Evolutionary conservation across 2,888 invertebrate species (phyloP), one percentile per base, ranked within the genome.

Genomic region (Tenthredo distinguenda): DNA sequence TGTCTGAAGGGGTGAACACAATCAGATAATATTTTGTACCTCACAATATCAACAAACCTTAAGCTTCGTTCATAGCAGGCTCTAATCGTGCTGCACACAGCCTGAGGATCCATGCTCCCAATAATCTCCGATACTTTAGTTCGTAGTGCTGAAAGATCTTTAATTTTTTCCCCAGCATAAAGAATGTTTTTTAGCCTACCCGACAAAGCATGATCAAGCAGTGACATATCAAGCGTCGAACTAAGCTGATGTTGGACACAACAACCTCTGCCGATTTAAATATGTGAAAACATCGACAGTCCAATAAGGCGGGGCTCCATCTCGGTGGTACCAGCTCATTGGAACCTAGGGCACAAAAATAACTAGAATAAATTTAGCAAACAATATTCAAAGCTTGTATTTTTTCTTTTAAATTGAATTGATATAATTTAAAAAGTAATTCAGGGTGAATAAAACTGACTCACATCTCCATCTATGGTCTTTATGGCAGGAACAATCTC

Each of bases 41-140:
- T 43, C 9, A 21, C 4, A 7, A 43, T 43, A 18, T 43, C 10
- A 43, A 43, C 72, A 1, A 12, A 74, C 72, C 43, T 74, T 6
- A 43, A 40, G 1, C 21, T 21, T 43, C 72, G 72, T 7, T 74
- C 72, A 15, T 74, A 74, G 43, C 10, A 21, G 10, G 72, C 72
- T 74, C 72, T 74, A 9, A 74, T 74, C 10, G 37, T 74, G 37
- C 43, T 74, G 43, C 72, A 74, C 43, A 74, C 72, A 21, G 72
- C 26, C 43, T 21, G 40, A 74, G 72, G 72, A 43, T 74, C 72
- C 72, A 74, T 74, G 72, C 26, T 74, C 5, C 72, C 40, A 43
- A 74, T 43, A 21, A 74, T 74, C 43, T 43, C 43, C 1, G 40
- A 21, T n/a, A 74, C 72, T 74, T 43, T 43, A 26, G 9, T 74